phyloP scores from a whole-genome alignment of 2,797 vertebrate genomes.

The Intellagama lesueurii region DNA sequence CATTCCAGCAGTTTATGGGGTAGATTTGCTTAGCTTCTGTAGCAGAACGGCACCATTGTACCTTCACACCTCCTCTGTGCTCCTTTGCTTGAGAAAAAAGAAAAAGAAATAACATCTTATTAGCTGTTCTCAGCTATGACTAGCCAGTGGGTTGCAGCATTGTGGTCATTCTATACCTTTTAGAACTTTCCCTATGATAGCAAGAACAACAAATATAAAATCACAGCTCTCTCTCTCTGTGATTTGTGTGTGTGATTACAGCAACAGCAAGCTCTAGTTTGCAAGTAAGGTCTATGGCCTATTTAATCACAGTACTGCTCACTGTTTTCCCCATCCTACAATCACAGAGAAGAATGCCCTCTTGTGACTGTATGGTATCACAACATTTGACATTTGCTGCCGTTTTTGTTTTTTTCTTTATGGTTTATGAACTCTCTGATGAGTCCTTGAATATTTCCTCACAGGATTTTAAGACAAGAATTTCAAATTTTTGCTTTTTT shows the following conservation, averaged over 20 bases:
- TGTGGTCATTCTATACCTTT: neutral
- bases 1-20: neutral
- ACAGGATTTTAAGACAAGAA: neutral
- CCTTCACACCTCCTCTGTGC: neutral
- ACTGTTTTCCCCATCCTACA: neutral
- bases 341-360: conserved; percentile 35
- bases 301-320: neutral
- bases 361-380: neutral
- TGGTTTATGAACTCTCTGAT: neutral
- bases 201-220: neutral
- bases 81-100: neutral
- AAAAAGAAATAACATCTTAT: neutral
- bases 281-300: neutral
- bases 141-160: neutral
- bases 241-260: neutral
- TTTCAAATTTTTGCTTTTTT: accelerated
- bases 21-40: neutral
- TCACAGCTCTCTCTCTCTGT: neutral
- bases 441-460: neutral
- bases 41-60: neutral
- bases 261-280: neutral
- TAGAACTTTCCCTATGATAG: neutral
- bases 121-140: neutral
- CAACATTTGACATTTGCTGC: neutral
- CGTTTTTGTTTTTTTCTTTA: neutral